These are phyloP conservation scores for Atta colombica DNA, from an alignment of 1,140 invertebrate genomes.

Conservation along the genomic window DNA sequence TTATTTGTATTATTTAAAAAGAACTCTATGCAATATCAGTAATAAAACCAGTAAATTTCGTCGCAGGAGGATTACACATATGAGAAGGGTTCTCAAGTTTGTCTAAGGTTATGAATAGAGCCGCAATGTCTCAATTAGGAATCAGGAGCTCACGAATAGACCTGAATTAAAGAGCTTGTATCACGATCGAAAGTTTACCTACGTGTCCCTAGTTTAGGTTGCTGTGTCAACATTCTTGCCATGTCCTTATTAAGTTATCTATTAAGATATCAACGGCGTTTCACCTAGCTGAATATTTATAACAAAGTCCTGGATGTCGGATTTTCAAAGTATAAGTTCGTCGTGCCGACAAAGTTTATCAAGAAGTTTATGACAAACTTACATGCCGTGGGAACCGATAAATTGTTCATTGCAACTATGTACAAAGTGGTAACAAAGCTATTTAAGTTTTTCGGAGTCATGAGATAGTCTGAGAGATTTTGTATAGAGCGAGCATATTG, in stretches of 20 bases:
- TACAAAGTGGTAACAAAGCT: slow-evolving; percentile 28
- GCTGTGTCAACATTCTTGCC: not conserved
- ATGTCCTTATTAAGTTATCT: not conserved
- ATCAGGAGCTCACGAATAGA: slow-evolving; percentile 19
- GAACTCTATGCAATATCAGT: not conserved
- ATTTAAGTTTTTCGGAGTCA: slow-evolving; percentile 25
- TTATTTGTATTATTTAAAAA: not conserved
- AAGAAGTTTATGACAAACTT: slow-evolving; percentile 1
- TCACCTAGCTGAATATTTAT: slow-evolving; percentile 18
- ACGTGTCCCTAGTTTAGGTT: no score
- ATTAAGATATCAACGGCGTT: not conserved
- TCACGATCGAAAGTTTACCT: not conserved
- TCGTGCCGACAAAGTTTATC: not conserved
- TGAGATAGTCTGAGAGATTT: not conserved
- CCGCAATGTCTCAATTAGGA: slow-evolving; percentile 22
- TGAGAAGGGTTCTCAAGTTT: not conserved
- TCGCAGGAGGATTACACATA: not conserved
- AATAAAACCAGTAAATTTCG: not conserved
- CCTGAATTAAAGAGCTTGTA: slow-evolving; percentile 21
- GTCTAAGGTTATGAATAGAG: not conserved
- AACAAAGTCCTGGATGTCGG: not conserved
- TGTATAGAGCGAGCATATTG: not conserved
- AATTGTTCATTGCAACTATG: not conserved
- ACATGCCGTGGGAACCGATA: not conserved
- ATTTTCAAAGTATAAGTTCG: not conserved